Percentiles rank a stretch among this genome's conserved stretches.
phyloP scores from a whole-genome alignment of 2,888 invertebrate species.

The Dioctria rufipes region DNA sequence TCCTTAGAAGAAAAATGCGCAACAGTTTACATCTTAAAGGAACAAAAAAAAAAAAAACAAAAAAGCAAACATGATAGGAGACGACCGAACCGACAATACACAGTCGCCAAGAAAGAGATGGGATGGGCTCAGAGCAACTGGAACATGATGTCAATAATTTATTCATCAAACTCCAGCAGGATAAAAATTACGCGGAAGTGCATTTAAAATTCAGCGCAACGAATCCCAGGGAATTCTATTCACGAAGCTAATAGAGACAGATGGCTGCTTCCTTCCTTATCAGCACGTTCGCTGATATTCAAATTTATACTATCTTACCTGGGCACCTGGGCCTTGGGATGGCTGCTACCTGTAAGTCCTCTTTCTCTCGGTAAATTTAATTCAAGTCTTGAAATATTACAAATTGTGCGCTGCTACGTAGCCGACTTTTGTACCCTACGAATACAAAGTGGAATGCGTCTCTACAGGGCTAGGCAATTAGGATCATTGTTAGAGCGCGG shows the following conservation, averaged over 20 bases:
- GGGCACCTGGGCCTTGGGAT: background rate
- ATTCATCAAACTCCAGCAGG: slow-evolving; percentile 55
- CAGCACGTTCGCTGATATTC: slow-evolving; percentile 56
- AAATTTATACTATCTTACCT: slow-evolving; percentile 48
- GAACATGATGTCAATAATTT: slow-evolving; percentile 56
- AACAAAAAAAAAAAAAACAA: background rate
- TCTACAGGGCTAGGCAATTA: slow-evolving; percentile 37
- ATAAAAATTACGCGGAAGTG: slow-evolving; percentile 54
- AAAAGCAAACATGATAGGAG: too few relatives aligned
- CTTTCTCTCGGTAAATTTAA: slow-evolving; percentile 34
- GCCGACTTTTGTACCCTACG: slow-evolving; percentile 1
- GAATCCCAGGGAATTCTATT: slow-evolving; percentile 39
- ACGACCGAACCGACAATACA: too few relatives aligned
- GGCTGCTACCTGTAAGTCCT: slow-evolving; percentile 23
- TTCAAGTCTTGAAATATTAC: slow-evolving; percentile 56
- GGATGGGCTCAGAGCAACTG: background rate
- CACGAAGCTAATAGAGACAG: slow-evolving; percentile 54
- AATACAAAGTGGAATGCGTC: slow-evolving; percentile 41
- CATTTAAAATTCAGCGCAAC: slow-evolving; percentile 57
- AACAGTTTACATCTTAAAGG: background rate
- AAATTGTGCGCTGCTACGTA: slow-evolving; percentile 40
- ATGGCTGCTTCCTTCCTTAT: slow-evolving; percentile 53
- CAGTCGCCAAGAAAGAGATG: background rate
- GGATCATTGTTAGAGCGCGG: slow-evolving; percentile 19
- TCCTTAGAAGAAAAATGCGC: background rate